Conservation (phyloP, 2,113 vertebrate species). For the Colaptes auratus region DNA sequence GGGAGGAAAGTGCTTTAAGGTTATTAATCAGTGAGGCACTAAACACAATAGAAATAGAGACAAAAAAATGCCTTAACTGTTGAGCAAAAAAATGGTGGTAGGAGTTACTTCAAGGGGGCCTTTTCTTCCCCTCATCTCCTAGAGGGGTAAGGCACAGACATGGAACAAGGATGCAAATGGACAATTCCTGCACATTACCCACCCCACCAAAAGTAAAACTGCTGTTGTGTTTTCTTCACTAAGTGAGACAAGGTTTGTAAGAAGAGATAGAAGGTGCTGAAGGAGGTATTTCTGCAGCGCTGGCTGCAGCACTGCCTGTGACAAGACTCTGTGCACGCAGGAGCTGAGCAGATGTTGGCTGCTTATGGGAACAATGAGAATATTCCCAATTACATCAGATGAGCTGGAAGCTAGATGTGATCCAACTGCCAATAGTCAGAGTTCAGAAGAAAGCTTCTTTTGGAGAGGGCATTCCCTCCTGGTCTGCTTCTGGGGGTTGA, state of each 20-base stretch:
- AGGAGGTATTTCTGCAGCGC: neutral
- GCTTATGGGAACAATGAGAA: neutral
- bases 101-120: neutral
- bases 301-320: fast-evolving
- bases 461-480: neutral
- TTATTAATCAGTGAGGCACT: neutral
- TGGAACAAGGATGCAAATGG: neutral
- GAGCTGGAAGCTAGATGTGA: neutral
- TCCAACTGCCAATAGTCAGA: neutral
- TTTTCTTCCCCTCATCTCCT: neutral
- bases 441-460: neutral
- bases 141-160: neutral
- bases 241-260: neutral
- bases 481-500: neutral
- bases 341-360: neutral
- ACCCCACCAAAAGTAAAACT: fast-evolving
- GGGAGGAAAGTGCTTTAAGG: neutral
- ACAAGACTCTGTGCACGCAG: neutral
- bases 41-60: neutral
- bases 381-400: neutral
- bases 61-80: neutral
- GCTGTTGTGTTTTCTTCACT: neutral
- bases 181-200: neutral
- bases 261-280: neutral
- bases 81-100: neutral